Evolutionary conservation across 1,140 invertebrate genomes (phyloP).

Genomic region (Drosophila nikananu): DNA sequence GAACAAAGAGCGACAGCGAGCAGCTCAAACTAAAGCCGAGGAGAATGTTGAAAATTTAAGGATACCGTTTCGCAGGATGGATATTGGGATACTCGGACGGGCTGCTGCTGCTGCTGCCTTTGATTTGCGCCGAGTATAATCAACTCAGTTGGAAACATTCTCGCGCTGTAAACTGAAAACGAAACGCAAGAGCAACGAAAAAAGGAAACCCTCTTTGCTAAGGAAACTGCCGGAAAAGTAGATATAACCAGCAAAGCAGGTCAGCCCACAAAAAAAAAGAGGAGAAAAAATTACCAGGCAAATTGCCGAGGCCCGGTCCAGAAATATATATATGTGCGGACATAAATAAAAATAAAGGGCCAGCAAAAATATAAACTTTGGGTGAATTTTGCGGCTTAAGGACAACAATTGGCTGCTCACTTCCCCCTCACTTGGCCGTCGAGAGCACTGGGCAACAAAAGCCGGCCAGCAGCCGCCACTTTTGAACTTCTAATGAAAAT

Average conservation of each 20-base stretch:
- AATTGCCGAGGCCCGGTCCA: conserved; percentile 58
- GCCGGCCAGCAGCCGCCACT: conserved; percentile 28
- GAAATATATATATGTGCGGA: conserved; percentile 31
- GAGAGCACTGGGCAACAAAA: conserved; percentile 40
- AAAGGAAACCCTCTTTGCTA: conserved; percentile 12
- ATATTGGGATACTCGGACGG: conserved; percentile 16
- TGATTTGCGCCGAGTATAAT: conserved; percentile 74
- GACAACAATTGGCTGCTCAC: conserved; percentile 59
- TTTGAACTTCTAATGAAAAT: conserved; percentile 55
- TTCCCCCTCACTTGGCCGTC: conserved; percentile 35
- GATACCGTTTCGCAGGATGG: conserved; percentile 19
- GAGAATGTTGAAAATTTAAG: conserved; percentile 68
- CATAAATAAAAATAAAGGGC: conserved; percentile 58
- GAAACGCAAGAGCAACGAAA: conserved; percentile 11
- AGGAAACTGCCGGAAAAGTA: conserved; percentile 52
- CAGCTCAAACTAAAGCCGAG: conserved; percentile 24
- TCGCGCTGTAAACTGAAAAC: conserved; percentile 42
- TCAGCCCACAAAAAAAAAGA: conserved; percentile 22
- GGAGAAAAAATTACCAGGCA: conserved; percentile 40
- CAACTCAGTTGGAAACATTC: conserved; percentile 80
- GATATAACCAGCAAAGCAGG: conserved; percentile 32
- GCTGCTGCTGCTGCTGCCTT: conserved; percentile 46
- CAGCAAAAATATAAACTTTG: conserved; percentile 74
- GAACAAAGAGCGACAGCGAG: conserved; percentile 29
- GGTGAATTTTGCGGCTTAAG: conserved; percentile 78